Conservation (phyloP, 2,888 invertebrate genomes). For the Mesochorus sp. region DNA sequence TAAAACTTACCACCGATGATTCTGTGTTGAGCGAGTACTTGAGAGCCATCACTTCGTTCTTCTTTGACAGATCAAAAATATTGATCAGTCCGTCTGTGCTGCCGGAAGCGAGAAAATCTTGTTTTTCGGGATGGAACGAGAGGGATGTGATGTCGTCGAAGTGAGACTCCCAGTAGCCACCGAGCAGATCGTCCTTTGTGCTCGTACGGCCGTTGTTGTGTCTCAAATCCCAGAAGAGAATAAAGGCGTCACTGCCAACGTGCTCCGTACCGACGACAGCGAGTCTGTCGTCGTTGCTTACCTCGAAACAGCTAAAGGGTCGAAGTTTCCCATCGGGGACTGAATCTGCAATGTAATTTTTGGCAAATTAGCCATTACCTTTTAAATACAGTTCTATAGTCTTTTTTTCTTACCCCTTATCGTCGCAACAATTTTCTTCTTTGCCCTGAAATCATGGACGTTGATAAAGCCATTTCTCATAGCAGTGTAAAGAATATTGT, state of each 20-base stretch:
- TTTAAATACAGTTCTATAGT: background rate
- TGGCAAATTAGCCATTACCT: background rate
- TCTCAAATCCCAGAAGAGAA: slow-evolving; percentile 92
- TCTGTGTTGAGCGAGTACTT: slow-evolving; percentile 90
- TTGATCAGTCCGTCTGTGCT: slow-evolving; percentile 94
- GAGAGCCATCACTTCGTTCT: slow-evolving; percentile 91
- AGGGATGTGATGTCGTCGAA: slow-evolving; percentile 88
- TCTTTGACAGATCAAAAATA: slow-evolving; percentile 89
- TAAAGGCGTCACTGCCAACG: slow-evolving; percentile 87
- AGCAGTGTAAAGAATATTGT: slow-evolving; percentile 85
- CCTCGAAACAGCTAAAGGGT: slow-evolving; percentile 88
- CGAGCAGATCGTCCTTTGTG: slow-evolving; percentile 83
- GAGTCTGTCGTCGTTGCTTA: slow-evolving; percentile 87
- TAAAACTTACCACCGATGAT: slow-evolving; percentile 86
- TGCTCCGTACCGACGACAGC: slow-evolving; percentile 90
- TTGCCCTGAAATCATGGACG: slow-evolving; percentile 86
- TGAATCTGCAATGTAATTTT: slow-evolving; percentile 67
- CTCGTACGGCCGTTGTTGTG: slow-evolving; percentile 80
- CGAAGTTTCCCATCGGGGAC: slow-evolving; percentile 82
- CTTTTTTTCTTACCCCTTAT: slow-evolving; percentile 79
- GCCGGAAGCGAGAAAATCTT: slow-evolving; percentile 88
- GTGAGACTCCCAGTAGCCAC: slow-evolving; percentile 93
- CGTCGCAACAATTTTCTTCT: slow-evolving; percentile 81
- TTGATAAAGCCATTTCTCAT: slow-evolving; percentile 85
- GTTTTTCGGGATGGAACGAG: slow-evolving; percentile 87